phyloP scores from a whole-genome alignment of 2,113 vertebrate genomes.

The Todiramphus saurophagus region DNA sequence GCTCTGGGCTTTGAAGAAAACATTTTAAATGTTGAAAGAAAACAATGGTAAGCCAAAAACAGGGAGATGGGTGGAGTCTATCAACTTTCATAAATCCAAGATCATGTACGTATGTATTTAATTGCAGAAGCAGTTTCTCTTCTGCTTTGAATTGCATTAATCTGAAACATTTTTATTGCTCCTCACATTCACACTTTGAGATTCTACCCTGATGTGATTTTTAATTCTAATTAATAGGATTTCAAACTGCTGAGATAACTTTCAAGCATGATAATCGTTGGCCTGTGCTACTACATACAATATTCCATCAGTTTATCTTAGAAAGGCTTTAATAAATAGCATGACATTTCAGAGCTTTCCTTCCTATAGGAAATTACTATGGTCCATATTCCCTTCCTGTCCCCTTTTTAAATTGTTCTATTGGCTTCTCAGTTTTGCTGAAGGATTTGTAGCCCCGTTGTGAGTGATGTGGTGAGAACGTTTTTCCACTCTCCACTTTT shows the following conservation, averaged over 20 bases:
- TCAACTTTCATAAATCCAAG: neutral
- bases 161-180: conserved; percentile 27
- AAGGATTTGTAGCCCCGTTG: neutral
- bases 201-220: neutral
- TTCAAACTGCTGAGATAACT: conserved; percentile 23
- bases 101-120: neutral
- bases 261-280: neutral
- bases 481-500: conserved; percentile 38
- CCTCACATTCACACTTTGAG: conserved; percentile 16
- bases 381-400: neutral
- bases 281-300: neutral
- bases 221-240: conserved; percentile 3
- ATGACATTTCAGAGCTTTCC: neutral
- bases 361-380: neutral
- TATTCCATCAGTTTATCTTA: neutral
- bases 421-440: neutral
- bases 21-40: conserved; percentile 23
- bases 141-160: conserved; percentile 15
- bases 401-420: neutral
- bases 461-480: neutral
- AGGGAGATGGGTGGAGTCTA: neutral
- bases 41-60: conserved; percentile 36
- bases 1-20: conserved; percentile 28
- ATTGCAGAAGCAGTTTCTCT: conserved; percentile 23
- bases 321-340: neutral